Percentiles rank a stretch among this genome's conserved stretches.
phyloP scores from a whole-genome alignment of 2,888 invertebrate genomes.

The Gnatocerus cornutus region DNA sequence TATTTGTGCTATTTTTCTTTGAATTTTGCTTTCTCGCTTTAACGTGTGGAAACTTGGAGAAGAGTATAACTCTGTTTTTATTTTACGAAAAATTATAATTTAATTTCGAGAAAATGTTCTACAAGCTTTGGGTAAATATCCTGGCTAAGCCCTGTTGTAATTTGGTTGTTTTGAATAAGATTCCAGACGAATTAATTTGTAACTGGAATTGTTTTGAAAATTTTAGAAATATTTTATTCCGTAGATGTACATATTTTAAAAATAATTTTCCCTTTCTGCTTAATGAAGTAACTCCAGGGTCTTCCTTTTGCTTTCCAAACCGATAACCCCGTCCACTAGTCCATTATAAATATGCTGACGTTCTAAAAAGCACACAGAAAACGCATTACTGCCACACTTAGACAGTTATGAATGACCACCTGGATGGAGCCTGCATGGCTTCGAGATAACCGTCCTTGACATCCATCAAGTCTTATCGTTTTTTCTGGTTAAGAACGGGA shows the following conservation, averaged over 20 bases:
- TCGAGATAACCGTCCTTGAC: constrained; percentile 31
- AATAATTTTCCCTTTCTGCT: neutral
- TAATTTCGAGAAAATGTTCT: neutral
- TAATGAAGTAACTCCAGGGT: neutral
- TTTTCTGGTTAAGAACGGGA: constrained; percentile 6
- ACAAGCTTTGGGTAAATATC: neutral
- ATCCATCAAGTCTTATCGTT: constrained; percentile 42
- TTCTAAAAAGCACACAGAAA: constrained; percentile 33
- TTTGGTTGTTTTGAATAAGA: neutral
- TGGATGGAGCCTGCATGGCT: constrained; percentile 40
- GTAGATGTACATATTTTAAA: neutral
- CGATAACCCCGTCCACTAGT: constrained; percentile 7
- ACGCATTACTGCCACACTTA: constrained; percentile 30
- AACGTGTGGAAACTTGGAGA: neutral
- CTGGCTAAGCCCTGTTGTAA: neutral
- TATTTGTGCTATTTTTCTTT: constrained; percentile 13
- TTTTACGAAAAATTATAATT: constrained; percentile 8
- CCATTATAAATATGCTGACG: constrained; percentile 45
- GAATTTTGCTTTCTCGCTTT: constrained; percentile 1
- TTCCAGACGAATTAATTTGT: too few relatives aligned
- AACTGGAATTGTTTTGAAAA: neutral
- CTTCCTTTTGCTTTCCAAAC: neutral
- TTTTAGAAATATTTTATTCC: neutral
- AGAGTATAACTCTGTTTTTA: constrained; percentile 1
- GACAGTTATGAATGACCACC: constrained; percentile 48